Conservation (phyloP, 2,113 vertebrate species). For the Sialia sialis region DNA sequence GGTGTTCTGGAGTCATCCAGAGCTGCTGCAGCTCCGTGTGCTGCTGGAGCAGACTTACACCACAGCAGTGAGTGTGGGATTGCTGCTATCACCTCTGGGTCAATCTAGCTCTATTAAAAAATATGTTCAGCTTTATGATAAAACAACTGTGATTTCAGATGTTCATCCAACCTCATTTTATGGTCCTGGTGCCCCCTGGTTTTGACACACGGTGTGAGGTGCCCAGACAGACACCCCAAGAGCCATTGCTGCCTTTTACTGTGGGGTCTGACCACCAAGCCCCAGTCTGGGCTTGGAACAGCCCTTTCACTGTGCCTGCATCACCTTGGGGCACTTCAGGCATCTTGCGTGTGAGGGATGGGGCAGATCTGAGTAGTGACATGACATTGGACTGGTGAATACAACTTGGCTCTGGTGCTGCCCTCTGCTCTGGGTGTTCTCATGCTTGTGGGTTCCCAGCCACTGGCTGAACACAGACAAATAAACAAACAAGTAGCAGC, state of each 20-base stretch:
- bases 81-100: neutral
- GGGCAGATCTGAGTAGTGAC: accelerated
- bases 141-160: neutral
- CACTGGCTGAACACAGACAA: neutral
- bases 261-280: accelerated
- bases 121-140: neutral
- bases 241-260: neutral
- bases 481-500: neutral
- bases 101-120: neutral
- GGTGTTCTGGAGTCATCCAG: neutral
- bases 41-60: neutral
- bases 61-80: neutral
- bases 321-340: neutral
- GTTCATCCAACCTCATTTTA: neutral
- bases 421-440: neutral
- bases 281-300: neutral
- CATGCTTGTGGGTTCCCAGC: neutral
- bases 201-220: accelerated
- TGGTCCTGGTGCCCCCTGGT: accelerated
- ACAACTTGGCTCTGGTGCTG: neutral
- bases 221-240: neutral
- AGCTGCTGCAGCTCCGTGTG: neutral
- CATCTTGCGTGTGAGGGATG: neutral
- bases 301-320: accelerated
- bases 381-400: accelerated